A percentile compares a stretch with the other conserved stretches of the same genome.
These are phyloP conservation scores for Stratiomys singularior DNA, from an alignment of 2,888 invertebrate genomes.

Conservation along the genomic window DNA sequence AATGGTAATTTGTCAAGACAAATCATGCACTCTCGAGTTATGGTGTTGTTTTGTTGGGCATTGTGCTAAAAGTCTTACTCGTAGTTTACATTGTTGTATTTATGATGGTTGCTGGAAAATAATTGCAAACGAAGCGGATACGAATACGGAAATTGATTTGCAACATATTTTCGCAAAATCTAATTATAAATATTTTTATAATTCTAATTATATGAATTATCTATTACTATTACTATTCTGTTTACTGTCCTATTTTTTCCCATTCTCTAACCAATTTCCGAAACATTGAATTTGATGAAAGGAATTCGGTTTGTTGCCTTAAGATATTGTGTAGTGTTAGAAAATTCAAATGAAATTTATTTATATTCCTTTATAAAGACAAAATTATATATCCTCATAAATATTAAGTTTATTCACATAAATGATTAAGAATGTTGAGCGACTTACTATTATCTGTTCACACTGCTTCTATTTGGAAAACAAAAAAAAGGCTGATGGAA, in stretches of 20 bases:
- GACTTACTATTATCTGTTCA: too few relatives aligned
- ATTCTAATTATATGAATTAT: conserved; percentile 17
- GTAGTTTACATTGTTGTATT: conserved; percentile 29
- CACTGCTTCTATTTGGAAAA: too few relatives aligned
- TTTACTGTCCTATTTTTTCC: conserved; percentile 4
- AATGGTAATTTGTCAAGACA: neutral
- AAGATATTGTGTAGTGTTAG: neutral
- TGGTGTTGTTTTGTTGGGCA: neutral
- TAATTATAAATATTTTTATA: conserved; percentile 3
- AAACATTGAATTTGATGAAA: neutral
- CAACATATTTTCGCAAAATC: neutral
- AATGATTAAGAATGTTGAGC: too few relatives aligned
- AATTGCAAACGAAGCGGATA: neutral
- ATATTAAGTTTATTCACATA: neutral
- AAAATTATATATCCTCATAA: conserved; percentile 1
- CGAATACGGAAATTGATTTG: neutral
- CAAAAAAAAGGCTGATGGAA: too few relatives aligned
- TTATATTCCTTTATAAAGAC: conserved; percentile 16
- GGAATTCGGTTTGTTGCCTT: conserved; percentile 1
- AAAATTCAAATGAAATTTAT: neutral
- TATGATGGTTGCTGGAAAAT: conserved; percentile 35
- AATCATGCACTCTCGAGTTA: neutral
- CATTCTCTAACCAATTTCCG: neutral
- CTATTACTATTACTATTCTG: neutral
- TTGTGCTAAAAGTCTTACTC: conserved; percentile 3